Base-by-base conservation (phyloP, 2,797 vertebrate species). In the Melanitta fusca region DNA sequence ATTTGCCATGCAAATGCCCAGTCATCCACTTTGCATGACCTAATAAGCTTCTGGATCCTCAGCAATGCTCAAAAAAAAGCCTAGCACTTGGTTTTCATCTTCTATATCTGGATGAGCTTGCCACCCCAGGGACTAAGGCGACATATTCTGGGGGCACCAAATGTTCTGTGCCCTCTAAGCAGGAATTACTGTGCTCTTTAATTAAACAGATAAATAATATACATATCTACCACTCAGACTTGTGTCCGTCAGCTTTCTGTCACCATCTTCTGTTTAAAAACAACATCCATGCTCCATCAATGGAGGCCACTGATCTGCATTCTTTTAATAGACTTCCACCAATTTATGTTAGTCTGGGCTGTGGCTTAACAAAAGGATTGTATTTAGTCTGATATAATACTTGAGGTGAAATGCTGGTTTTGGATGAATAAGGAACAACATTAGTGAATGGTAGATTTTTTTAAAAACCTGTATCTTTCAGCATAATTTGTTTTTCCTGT, bases 141-240 rank as follows among this genome's bases (percentile, higher is more conserved):
- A 41, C 69, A 71, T 53, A 74, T 93, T 85, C 72, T 41, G 32
- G 70, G 54, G 36, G 62, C 90, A 78, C 85, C 86, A 96, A 87
- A 71, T 84, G 61, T 80, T 86, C 54, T 28, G 41, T 65, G n/a
- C 27, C 58, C 73, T 81, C 80, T 82, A 84, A 70, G 69, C n/a
- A 80, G 85, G 91, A 93, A 89, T 94, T 91, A 85, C 94, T 92
- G 93, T 16, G 10, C 58, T 91, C 75, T 82, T 92, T 96, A 97
- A 95, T 96, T 91, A 92, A 96, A 85, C 80, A 93, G 80, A 90
- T 85, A 96, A 93, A 93, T 85, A 94, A 88, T 69, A n/a, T 1
- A 8, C 70, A 30, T 61, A 53, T 91, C 83, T 71, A 93, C 84
- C 20, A n/a, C 56, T 64, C 90, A 43, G 90, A 70, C 78, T 11